phyloP scores from a whole-genome alignment of 2,113 vertebrate genomes.

The Xyrauchen texanus region DNA sequence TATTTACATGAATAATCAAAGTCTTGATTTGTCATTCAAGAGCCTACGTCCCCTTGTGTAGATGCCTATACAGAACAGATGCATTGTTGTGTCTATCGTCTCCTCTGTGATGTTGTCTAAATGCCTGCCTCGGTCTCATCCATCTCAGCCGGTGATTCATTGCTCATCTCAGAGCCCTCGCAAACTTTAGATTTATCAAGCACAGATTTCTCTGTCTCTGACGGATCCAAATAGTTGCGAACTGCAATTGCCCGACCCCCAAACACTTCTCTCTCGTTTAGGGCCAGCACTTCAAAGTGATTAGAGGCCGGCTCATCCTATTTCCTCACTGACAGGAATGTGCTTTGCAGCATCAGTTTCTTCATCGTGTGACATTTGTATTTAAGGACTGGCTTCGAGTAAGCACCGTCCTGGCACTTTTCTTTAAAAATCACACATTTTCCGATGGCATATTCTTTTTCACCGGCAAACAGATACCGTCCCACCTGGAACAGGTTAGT shows the following conservation, averaged over 20 bases:
- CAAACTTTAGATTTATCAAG: conserved; percentile 11
- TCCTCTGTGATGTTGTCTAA: neutral
- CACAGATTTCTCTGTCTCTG: neutral
- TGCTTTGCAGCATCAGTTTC: conserved; percentile 93
- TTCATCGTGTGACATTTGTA: conserved; percentile 92
- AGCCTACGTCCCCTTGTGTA: neutral
- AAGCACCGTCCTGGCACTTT: conserved; percentile 71
- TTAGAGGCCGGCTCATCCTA: conserved; percentile 83
- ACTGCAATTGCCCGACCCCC: conserved; percentile 14
- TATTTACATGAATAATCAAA: too few species aligned
- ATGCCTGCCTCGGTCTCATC: neutral
- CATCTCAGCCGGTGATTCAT: conserved; percentile 22
- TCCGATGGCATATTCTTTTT: conserved; percentile 92
- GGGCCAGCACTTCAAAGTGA: conserved; percentile 55
- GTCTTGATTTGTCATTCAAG: neutral
- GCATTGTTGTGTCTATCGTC: neutral
- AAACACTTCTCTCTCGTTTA: conserved; percentile 30
- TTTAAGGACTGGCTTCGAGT: conserved; percentile 76
- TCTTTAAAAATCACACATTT: conserved; percentile 94
- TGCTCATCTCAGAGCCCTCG: conserved; percentile 10
- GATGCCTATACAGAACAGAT: neutral
- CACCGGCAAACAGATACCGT: conserved; percentile 84
- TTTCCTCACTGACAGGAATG: conserved; percentile 90
- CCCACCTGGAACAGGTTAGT: too few species aligned
- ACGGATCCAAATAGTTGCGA: conserved; percentile 42